These are phyloP conservation scores for Peromyscus aztecus DNA, from an alignment of 2,797 vertebrate genomes.

Conservation along the genomic window DNA sequence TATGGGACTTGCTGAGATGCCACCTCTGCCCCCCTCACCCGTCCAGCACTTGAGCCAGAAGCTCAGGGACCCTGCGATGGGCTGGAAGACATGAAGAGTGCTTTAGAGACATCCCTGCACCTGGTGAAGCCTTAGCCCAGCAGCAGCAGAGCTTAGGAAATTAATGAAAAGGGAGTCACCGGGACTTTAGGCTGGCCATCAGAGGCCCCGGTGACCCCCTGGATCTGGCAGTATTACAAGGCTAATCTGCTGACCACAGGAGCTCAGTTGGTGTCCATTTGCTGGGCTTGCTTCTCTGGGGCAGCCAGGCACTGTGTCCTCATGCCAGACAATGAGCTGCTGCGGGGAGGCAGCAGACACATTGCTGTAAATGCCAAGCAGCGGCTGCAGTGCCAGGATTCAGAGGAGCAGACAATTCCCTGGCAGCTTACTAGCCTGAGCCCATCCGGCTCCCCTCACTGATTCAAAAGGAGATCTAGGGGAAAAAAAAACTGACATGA, in stretches of 20 bases:
- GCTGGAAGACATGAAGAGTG: conserved; percentile 44
- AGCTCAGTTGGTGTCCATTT: conserved; percentile 35
- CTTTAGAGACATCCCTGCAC: conserved; percentile 69
- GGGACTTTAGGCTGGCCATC: conserved; percentile 44
- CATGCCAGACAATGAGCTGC: neutral
- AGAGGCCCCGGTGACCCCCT: neutral
- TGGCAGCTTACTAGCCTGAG: conserved; percentile 34
- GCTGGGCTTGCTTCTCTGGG: accelerated
- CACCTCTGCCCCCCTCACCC: neutral
- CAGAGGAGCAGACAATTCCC: conserved; percentile 59
- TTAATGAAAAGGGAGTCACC: conserved; percentile 55
- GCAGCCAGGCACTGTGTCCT: neutral
- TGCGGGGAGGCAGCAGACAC: neutral
- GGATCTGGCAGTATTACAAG: neutral
- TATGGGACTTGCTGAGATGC: conserved; percentile 31
- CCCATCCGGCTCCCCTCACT: neutral
- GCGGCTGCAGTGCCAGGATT: conserved; percentile 46
- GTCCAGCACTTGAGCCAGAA: conserved; percentile 49
- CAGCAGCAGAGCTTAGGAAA: conserved; percentile 42
- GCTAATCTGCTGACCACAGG: neutral
- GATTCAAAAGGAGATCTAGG: conserved; percentile 45
- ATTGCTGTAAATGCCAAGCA: conserved; percentile 6
- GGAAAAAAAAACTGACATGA: neutral
- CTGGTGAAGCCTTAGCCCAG: conserved; percentile 34
- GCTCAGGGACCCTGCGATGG: neutral